These are phyloP conservation scores for Acridotheres tristis DNA, from an alignment of 2,797 vertebrate genomes.

Conservation along the genomic window DNA sequence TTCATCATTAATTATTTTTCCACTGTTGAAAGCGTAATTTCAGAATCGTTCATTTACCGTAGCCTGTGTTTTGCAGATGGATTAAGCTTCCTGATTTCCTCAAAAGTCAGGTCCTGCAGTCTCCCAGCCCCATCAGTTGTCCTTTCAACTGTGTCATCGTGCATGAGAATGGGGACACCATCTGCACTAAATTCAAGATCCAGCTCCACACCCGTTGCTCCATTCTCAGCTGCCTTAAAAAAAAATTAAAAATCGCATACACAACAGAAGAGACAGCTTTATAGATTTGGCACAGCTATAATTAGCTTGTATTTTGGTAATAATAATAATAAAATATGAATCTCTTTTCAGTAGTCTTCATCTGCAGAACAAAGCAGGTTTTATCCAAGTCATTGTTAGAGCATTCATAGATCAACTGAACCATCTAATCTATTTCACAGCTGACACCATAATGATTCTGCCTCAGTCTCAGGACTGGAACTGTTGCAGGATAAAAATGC, in stretches of 20 bases:
- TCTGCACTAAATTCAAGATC: constrained; percentile 93
- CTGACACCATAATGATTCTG: neutral
- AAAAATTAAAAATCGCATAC: neutral
- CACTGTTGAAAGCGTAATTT: neutral
- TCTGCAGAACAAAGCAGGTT: neutral
- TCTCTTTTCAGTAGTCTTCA: neutral
- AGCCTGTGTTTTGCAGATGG: constrained; percentile 90
- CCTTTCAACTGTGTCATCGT: constrained; percentile 90
- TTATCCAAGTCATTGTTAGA: neutral
- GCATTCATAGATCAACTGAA: neutral
- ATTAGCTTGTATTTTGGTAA: neutral
- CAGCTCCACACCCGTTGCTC: constrained; percentile 90
- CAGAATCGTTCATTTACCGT: constrained; percentile 71
- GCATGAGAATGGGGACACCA: constrained; percentile 91
- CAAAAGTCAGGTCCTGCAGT: constrained; percentile 81
- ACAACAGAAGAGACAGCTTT: neutral
- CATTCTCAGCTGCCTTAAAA: constrained; percentile 89
- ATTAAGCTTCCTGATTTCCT: constrained; percentile 85
- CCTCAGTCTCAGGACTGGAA: neutral
- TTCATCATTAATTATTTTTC: neutral
- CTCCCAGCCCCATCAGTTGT: constrained; percentile 90
- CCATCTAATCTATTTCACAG: neutral
- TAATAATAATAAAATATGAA: neutral
- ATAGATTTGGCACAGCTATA: neutral
- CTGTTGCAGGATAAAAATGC: neutral